Evolutionary conservation across 2,797 vertebrate species (phyloP).

Genomic region (Enteromius mattozi): DNA sequence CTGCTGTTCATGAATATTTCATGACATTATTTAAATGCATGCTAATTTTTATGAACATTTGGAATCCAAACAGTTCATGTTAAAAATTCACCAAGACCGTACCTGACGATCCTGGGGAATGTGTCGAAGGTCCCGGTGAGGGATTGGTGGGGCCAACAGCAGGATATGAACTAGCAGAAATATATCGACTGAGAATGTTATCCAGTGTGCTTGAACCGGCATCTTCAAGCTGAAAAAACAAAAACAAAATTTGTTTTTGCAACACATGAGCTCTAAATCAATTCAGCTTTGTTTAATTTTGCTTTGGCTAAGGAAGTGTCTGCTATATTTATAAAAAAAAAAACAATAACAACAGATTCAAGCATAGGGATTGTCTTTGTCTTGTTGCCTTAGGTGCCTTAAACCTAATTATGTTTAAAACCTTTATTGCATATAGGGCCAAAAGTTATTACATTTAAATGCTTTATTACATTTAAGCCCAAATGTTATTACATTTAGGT

Average conservation of each 20-base stretch:
- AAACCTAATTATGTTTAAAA: conserved; percentile 24
- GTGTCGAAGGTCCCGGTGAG: conserved; percentile 92
- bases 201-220: conserved; percentile 94
- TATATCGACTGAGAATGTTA: conserved; percentile 91
- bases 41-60: not conserved
- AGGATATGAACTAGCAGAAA: conserved; percentile 89
- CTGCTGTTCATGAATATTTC: conserved; percentile 4
- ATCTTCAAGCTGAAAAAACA: conserved; percentile 87
- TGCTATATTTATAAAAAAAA: not conserved
- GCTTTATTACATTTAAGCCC: conserved; percentile 8
- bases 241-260: conserved; percentile 44
- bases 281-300: not conserved
- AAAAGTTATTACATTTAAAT: conserved; percentile 32
- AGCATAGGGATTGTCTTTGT: not conserved
- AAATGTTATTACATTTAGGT: conserved; percentile 27
- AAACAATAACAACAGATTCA: not conserved
- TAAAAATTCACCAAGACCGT: conserved; percentile 47
- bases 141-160: conserved; percentile 81
- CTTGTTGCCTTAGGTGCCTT: conserved; percentile 12
- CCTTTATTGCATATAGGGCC: conserved; percentile 5
- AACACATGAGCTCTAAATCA: conserved; percentile 12
- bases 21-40: conserved; percentile 17
- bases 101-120: conserved; percentile 98
- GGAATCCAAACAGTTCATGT: not conserved
- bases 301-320: not conserved